phyloP scores from a whole-genome alignment of 2,888 invertebrate species.

The Noctua fimbriata region DNA sequence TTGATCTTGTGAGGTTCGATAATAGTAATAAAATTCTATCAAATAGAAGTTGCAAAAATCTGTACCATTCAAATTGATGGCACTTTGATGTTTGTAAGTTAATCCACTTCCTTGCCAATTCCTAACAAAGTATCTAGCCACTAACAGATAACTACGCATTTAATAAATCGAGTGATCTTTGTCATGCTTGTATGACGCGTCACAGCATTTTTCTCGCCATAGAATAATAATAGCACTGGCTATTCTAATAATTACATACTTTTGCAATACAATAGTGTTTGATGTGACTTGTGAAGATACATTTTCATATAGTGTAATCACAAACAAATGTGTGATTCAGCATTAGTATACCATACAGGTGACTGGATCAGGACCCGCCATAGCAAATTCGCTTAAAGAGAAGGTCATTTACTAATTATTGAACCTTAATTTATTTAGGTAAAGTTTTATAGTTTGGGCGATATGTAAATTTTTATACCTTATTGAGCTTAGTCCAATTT shows the following conservation, averaged over 20 bases:
- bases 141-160: conserved; percentile 10
- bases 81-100: neutral
- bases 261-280: neutral
- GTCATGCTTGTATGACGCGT: neutral
- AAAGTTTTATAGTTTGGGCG: too few relatives aligned
- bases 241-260: neutral
- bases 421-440: too few relatives aligned
- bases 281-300: neutral
- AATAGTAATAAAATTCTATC: neutral
- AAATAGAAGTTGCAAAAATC: neutral
- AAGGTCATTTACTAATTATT: too few relatives aligned
- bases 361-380: too few relatives aligned
- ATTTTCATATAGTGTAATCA: neutral
- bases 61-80: neutral
- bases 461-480: too few relatives aligned
- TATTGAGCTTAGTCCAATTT: too few relatives aligned
- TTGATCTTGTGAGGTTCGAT: neutral
- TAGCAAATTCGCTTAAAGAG: too few relatives aligned
- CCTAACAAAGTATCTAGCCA: neutral
- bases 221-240: neutral
- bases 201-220: neutral
- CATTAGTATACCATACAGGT: neutral
- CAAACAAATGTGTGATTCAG: neutral
- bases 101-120: conserved; percentile 20
- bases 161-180: neutral